phyloP scores from a whole-genome alignment of 2,888 invertebrate species.

The Synergus laeviventris region DNA sequence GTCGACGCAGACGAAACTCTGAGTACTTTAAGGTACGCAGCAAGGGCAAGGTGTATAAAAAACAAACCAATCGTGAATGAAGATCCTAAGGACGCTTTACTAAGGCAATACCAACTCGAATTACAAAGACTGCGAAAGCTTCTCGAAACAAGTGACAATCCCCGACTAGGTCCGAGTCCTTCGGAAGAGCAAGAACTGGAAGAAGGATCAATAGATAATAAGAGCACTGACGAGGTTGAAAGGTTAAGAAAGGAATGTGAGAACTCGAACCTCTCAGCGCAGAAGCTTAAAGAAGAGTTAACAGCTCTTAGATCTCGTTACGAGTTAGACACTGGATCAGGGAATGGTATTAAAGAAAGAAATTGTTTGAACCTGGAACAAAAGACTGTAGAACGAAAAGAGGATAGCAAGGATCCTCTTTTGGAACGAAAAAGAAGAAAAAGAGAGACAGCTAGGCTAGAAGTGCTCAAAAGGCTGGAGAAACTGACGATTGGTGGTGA shows the following conservation, averaged over 20 bases:
- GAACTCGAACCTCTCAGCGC: slow-evolving; percentile 67
- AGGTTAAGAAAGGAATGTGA: slow-evolving; percentile 66
- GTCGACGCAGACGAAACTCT: slow-evolving; percentile 90
- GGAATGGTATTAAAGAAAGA: background rate
- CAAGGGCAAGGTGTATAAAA: slow-evolving; percentile 90
- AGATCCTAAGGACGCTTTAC: slow-evolving; percentile 92
- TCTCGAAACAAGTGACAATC: slow-evolving; percentile 73
- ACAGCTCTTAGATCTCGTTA: slow-evolving; percentile 60
- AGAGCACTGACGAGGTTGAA: slow-evolving; percentile 58
- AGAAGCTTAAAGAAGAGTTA: slow-evolving; percentile 66
- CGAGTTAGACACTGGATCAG: slow-evolving; percentile 44
- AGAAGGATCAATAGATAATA: slow-evolving; percentile 41
- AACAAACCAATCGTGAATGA: slow-evolving; percentile 92
- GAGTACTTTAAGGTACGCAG: slow-evolving; percentile 89
- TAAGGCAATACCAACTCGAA: slow-evolving; percentile 91
- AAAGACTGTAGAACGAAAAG: background rate
- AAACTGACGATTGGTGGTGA: slow-evolving; percentile 73
- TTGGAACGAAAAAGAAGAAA: slow-evolving; percentile 67
- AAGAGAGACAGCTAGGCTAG: slow-evolving; percentile 70
- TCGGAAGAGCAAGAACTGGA: slow-evolving; percentile 47
- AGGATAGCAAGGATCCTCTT: slow-evolving; percentile 57
- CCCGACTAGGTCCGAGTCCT: slow-evolving; percentile 40
- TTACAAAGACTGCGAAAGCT: slow-evolving; percentile 83
- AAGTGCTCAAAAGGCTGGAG: slow-evolving; percentile 70
- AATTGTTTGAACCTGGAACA: slow-evolving; percentile 42